Conservation (phyloP, 92 coral and sea anemone genomes). For the Siderastrea siderea region DNA sequence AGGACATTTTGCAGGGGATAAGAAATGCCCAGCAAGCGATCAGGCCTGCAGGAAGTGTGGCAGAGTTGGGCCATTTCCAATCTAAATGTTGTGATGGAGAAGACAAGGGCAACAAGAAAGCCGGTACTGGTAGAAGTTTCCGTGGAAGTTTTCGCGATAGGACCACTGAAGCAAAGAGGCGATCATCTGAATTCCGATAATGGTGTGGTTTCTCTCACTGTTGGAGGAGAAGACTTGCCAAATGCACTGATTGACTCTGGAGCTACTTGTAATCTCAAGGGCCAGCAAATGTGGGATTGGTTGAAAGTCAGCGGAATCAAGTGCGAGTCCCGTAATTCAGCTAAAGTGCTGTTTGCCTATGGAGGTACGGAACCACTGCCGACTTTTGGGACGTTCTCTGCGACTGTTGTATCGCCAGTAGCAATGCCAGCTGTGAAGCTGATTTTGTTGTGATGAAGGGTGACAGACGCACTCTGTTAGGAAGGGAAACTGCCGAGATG, state of each 20-base stretch:
- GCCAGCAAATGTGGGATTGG: conserved; percentile 45
- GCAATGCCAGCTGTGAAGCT: neutral
- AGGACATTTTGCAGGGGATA: conserved; percentile 23
- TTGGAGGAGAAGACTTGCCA: conserved; percentile 39
- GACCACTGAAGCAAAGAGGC: no score
- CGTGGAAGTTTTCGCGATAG: conserved; percentile 31
- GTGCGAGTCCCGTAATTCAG: conserved; percentile 17
- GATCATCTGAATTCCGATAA: neutral
- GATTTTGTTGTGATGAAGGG: conserved; percentile 21
- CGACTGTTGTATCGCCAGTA: neutral
- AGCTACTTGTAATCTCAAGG: conserved; percentile 32
- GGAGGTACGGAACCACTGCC: conserved; percentile 20
- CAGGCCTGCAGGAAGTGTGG: conserved; percentile 30
- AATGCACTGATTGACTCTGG: conserved; percentile 54
- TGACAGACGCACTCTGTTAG: conserved; percentile 1
- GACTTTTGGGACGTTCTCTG: conserved; percentile 26
- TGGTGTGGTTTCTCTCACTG: conserved; percentile 26
- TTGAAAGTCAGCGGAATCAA: conserved; percentile 6
- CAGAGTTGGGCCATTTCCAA: conserved; percentile 25
- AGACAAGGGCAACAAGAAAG: neutral
- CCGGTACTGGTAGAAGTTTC: neutral
- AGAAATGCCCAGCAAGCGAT: conserved; percentile 16
- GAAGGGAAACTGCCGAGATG: neutral
- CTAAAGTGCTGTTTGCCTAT: conserved; percentile 22
- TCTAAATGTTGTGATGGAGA: neutral